A percentile compares a stretch with the other conserved stretches of the same genome.
Conservation (phyloP, 1,140 invertebrate genomes). For the Ostrea edulis region DNA sequence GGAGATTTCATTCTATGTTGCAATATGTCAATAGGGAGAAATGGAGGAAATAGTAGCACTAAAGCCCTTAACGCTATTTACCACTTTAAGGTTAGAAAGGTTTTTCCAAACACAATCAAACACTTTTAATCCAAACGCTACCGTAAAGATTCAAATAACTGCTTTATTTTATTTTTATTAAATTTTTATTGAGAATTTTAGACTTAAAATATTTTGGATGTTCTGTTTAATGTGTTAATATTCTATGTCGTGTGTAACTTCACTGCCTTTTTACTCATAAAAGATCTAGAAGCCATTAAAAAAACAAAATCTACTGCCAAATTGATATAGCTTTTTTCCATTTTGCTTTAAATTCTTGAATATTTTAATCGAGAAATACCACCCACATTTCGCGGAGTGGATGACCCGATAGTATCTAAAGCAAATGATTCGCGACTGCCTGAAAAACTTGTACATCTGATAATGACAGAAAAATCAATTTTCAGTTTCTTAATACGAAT, state of each 20-base stretch:
- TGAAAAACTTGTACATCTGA: slow-evolving; percentile 30
- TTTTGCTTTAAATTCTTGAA: slow-evolving; percentile 6
- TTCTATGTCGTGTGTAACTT: background rate
- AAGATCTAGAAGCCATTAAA: background rate
- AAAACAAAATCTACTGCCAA: slow-evolving; percentile 15
- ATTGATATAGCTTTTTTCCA: slow-evolving; percentile 1
- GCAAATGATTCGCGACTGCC: slow-evolving; percentile 26
- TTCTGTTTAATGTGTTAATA: background rate
- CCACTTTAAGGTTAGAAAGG: background rate
- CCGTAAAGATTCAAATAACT: background rate
- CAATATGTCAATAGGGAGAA: background rate
- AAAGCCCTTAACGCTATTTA: background rate
- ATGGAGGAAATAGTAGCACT: background rate
- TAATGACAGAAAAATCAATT: slow-evolving; percentile 34
- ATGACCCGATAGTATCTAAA: slow-evolving; percentile 33
- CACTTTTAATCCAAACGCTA: background rate
- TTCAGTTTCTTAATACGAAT: slow-evolving; percentile 23
- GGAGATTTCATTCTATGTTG: background rate
- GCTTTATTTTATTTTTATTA: background rate
- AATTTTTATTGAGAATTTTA: slow-evolving; percentile 4
- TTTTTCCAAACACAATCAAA: background rate
- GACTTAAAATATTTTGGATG: background rate
- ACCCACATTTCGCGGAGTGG: slow-evolving; percentile 32
- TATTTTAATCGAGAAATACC: slow-evolving; percentile 31
- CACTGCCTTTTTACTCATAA: background rate